Conservation (phyloP, 2,113 vertebrate species). For the Centropus bengalensis region DNA sequence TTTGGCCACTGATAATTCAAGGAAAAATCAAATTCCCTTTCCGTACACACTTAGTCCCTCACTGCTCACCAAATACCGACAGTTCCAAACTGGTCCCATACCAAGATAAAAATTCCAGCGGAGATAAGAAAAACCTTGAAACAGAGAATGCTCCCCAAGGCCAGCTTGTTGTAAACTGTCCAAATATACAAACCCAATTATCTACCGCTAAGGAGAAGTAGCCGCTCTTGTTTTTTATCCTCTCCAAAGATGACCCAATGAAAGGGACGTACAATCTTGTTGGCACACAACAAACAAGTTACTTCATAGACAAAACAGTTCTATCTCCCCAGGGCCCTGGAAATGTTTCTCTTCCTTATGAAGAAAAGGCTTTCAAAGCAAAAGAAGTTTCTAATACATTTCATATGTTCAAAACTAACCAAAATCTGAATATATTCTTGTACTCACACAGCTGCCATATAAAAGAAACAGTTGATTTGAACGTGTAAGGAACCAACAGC, state of each 20-base stretch:
- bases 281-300: neutral
- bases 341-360: neutral
- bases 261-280: neutral
- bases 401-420: neutral
- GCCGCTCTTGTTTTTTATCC: neutral
- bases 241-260: neutral
- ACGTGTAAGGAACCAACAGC: neutral
- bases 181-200: neutral
- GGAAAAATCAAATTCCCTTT: neutral
- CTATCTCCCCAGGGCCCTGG: neutral
- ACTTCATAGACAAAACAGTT: neutral
- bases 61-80: neutral
- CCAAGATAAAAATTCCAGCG: neutral
- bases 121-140: neutral
- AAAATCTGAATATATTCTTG: neutral
- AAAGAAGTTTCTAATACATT: neutral
- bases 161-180: neutral
- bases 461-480: neutral
- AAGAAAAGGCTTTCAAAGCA: neutral
- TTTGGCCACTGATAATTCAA: neutral
- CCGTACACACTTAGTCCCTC: neutral
- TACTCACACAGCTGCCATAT: neutral
- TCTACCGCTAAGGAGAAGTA: neutral
- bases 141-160: neutral
- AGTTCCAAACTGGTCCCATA: neutral